Evolutionary conservation across 2,888 invertebrate genomes (phyloP).

Genomic region (Schizaphis graminum): DNA sequence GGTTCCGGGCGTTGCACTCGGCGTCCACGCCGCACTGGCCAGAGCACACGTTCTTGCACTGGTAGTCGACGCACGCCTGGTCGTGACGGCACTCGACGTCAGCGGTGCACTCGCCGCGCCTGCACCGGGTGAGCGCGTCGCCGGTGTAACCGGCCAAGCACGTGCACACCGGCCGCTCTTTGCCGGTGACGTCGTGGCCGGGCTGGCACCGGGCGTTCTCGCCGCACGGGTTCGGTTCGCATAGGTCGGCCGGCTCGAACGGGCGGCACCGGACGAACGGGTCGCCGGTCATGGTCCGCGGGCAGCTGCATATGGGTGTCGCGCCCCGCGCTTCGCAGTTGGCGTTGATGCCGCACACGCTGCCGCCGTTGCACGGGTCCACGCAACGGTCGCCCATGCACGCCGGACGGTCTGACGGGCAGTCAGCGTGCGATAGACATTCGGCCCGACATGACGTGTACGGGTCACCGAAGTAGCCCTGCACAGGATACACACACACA

Average conservation of each 20-base stretch:
- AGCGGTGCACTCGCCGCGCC: constrained; percentile 83
- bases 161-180: constrained; percentile 88
- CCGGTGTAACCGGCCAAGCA: constrained; percentile 85
- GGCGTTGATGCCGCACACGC: constrained; percentile 84
- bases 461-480: constrained; percentile 86
- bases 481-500: constrained; percentile 20
- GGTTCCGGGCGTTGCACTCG: constrained; percentile 81
- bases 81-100: constrained; percentile 84
- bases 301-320: constrained; percentile 89
- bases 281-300: constrained; percentile 88
- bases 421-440: constrained; percentile 84
- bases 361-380: constrained; percentile 82
- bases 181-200: constrained; percentile 85
- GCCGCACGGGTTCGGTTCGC: constrained; percentile 90
- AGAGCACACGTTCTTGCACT: constrained; percentile 78
- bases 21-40: constrained; percentile 85
- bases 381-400: constrained; percentile 86
- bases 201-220: constrained; percentile 83
- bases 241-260: constrained; percentile 84
- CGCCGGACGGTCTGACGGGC: constrained; percentile 82
- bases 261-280: constrained; percentile 86
- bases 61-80: constrained; percentile 69
- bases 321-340: constrained; percentile 81
- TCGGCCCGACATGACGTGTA: constrained; percentile 84
- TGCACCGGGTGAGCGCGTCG: constrained; percentile 82